Base-by-base conservation (phyloP, 2,113 vertebrate genomes). In the Stegastes partitus region DNA sequence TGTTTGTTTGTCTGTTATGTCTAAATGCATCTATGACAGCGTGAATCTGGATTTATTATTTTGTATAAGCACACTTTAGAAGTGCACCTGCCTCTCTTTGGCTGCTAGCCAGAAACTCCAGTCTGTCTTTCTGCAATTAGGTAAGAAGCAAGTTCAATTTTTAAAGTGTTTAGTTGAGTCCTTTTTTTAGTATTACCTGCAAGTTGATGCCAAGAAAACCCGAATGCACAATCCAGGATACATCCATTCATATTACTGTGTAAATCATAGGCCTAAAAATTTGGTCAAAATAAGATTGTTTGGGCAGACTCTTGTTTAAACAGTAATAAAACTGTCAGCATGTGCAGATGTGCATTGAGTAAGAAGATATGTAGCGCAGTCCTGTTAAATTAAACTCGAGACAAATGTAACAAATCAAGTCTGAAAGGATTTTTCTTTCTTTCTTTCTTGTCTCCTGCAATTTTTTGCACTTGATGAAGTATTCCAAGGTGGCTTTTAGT, bases 401-500 rank as follows among this genome's bases (percentile, higher is more conserved):
- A 56, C 31, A 34, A 34, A 34, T 34, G 31, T 34, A 47, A 51
- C 65, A 72, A 68, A 82, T 81, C 53, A 63, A 50, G 12, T 37
- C 55, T 55, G 18, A 78, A 73, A 84, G 39, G 59, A 10, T 51
- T 26, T 39, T 22, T 14, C 61, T 28, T 51, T 26, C 28, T 19
- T 14, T 65, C 25, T 42, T 31, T 26, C 55, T 31, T 42, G 22
- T 11, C 14, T 62, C 15, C 34, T 56, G 11, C 74, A 74, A 57
- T 47, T 45, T 53, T 51, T 74, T 62, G 25, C 64, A 14, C 42
- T 83, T 78, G 57, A 84, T 79, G 7, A 75, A 81, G 49, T 78
- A 82, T 85, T 86, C 49, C 70, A 63, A 62, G 22, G 61, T 81
- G 71, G 75, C 70, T 85, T 84, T 87, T 83, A 63, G 42, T 77